Evolutionary conservation across 2,888 invertebrate species (phyloP).

Genomic region (Eubasilissa splendida): DNA sequence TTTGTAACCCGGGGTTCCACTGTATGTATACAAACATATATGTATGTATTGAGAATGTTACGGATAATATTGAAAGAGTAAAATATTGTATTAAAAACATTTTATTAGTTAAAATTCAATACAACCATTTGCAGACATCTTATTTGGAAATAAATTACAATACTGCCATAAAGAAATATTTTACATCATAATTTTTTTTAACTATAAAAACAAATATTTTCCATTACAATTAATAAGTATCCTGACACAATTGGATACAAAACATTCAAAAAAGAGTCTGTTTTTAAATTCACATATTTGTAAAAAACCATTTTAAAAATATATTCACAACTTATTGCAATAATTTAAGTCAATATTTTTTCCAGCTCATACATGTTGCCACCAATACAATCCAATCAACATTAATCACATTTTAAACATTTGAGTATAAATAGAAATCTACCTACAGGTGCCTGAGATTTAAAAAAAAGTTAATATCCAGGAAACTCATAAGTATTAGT

Average conservation of each 20-base stretch:
- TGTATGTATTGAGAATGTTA: no score
- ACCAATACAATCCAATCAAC: neutral
- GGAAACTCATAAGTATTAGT: no score
- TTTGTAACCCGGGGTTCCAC: no score
- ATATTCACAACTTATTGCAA: neutral
- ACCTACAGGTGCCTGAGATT: no score
- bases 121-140: conserved; percentile 36
- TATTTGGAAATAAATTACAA: conserved; percentile 40
- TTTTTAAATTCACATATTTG: neutral
- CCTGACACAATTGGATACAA: neutral
- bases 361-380: neutral
- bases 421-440: no score
- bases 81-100: conserved; percentile 30
- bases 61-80: neutral
- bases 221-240: conserved; percentile 6
- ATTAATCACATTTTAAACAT: no score
- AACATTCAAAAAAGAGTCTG: no score
- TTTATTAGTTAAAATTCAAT: conserved; percentile 30
- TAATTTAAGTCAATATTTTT: neutral
- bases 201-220: conserved; percentile 9
- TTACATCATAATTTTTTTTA: conserved; percentile 16
- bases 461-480: no score
- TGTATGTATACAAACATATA: no score
- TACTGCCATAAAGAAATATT: conserved; percentile 32
- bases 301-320: neutral